phyloP scores from a whole-genome alignment of 2,113 vertebrate species.

The Macquaria ambigua region DNA sequence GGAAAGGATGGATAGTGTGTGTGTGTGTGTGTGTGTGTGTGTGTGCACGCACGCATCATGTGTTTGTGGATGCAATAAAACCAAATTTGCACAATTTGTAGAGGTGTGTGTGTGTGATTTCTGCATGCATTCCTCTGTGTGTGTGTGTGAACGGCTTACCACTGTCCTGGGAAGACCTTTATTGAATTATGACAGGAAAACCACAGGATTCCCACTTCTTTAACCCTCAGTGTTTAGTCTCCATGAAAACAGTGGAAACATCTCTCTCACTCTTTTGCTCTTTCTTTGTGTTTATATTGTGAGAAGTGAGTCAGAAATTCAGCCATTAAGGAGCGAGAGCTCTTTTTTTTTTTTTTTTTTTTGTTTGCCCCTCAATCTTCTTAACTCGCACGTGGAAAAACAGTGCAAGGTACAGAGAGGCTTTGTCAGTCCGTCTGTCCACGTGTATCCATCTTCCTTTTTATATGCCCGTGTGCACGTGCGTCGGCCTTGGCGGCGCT shows the following conservation, averaged over 20 bases:
- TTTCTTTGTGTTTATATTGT: not conserved
- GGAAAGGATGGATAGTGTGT: constrained; percentile 38
- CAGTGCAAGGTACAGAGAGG: not conserved
- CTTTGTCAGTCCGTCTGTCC: not conserved
- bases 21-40: not conserved
- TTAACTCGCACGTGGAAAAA: not conserved
- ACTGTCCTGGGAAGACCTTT: constrained; percentile 14
- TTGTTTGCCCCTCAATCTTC: not conserved
- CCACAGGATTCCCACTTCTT: constrained; percentile 44
- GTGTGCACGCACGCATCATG: too few species aligned
- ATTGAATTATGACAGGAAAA: constrained; percentile 62
- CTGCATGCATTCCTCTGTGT: not conserved
- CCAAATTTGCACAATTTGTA: not conserved
- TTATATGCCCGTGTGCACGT: not conserved
- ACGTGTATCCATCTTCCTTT: not conserved
- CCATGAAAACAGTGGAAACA: constrained; percentile 45
- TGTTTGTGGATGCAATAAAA: not conserved
- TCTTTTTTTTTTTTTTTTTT: not conserved
- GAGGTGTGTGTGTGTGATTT: not conserved
- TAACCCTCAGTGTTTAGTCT: constrained; percentile 23
- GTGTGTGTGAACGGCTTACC: too few species aligned
- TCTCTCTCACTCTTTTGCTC: not conserved
- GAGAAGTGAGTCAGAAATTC: constrained; percentile 6
- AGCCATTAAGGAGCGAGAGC: not conserved
- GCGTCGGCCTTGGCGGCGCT: not conserved